These are phyloP conservation scores for Dyspetes luteomarginatus DNA, from an alignment of 2,888 invertebrate genomes.

Conservation along the genomic window DNA sequence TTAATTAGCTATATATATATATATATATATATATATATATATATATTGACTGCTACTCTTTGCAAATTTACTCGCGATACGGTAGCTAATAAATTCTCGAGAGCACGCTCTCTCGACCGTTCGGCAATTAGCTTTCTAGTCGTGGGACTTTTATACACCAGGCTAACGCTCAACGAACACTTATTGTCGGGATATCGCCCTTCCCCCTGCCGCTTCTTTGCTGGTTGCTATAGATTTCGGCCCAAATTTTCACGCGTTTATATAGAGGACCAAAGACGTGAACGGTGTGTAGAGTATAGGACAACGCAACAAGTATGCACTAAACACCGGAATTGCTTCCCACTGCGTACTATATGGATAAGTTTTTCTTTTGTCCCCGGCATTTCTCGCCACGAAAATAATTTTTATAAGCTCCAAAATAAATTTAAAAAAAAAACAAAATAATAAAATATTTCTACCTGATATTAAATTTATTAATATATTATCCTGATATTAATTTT, in stretches of 20 bases:
- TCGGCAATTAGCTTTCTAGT: constrained; percentile 65
- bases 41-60: constrained; percentile 6
- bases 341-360: not conserved
- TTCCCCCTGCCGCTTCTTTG: not conserved
- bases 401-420: not conserved
- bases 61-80: constrained; percentile 48
- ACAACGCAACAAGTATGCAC: too few species aligned
- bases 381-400: not conserved
- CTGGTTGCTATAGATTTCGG: constrained; percentile 37
- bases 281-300: too few species aligned
- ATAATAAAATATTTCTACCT: too few species aligned
- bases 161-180: constrained; percentile 52
- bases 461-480: too few species aligned
- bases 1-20: constrained; percentile 24
- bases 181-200: constrained; percentile 54
- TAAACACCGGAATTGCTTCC: too few species aligned
- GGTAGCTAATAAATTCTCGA: constrained; percentile 51
- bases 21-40: not conserved
- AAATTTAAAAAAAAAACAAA: too few species aligned
- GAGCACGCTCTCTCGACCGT: constrained; percentile 39
- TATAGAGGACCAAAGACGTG: constrained; percentile 41
- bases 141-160: constrained; percentile 41
- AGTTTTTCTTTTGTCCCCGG: not conserved
- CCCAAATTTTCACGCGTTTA: constrained; percentile 62
- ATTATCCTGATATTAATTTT: too few species aligned